phyloP scores from a whole-genome alignment of 2,888 invertebrate genomes.

The Margaritifera margaritifera region DNA sequence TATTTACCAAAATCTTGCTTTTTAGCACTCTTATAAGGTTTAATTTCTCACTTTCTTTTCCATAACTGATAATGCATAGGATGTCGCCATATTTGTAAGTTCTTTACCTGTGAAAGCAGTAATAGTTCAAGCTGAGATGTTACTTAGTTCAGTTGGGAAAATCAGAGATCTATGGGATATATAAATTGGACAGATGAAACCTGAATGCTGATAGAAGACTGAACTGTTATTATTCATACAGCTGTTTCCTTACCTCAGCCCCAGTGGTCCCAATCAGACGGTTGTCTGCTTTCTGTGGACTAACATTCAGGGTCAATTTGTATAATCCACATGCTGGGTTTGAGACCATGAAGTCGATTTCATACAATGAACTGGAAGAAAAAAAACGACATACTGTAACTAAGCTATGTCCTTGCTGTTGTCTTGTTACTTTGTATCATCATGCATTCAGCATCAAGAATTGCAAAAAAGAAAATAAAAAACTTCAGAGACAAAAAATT shows the following conservation, averaged over 20 bases:
- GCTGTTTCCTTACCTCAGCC: slow-evolving; percentile 67
- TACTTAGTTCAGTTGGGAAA: too few relatives aligned
- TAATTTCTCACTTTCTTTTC: too few relatives aligned
- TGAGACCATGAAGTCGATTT: slow-evolving; percentile 83
- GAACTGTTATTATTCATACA: too few relatives aligned
- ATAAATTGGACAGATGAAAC: too few relatives aligned
- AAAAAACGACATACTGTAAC: background rate
- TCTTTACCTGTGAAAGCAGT: too few relatives aligned
- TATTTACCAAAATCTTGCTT: too few relatives aligned
- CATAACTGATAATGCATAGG: too few relatives aligned
- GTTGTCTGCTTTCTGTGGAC: slow-evolving; percentile 78
- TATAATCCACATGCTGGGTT: slow-evolving; percentile 90
- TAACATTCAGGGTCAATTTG: slow-evolving; percentile 84
- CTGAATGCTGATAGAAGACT: too few relatives aligned
- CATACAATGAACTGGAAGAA: slow-evolving; percentile 76
- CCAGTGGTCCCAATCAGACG: slow-evolving; percentile 76
- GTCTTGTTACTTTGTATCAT: background rate
- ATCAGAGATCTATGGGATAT: too few relatives aligned
- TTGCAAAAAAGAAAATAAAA: background rate
- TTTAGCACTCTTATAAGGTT: too few relatives aligned
- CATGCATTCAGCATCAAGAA: background rate
- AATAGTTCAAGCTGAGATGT: too few relatives aligned
- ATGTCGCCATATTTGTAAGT: too few relatives aligned
- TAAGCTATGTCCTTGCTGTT: background rate
- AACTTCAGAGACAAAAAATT: background rate